Evolutionary conservation across 2,113 vertebrate species (phyloP).

Genomic region (Aviceda subcristata): DNA sequence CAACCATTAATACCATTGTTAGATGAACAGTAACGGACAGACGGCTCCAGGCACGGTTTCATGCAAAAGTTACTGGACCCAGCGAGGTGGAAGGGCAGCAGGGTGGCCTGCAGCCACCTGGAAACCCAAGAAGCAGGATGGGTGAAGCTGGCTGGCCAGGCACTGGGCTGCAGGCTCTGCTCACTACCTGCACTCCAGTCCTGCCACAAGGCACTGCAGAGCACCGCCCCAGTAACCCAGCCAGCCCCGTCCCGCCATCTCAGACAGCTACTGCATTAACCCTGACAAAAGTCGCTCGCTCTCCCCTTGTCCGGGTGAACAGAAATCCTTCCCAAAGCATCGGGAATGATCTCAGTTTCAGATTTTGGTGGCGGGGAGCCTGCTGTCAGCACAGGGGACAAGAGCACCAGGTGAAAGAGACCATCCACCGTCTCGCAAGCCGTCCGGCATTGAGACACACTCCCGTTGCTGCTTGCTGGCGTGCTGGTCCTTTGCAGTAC

Average conservation of each 20-base stretch:
- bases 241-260: accelerated
- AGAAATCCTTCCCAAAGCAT: neutral
- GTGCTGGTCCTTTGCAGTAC: neutral
- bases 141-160: neutral
- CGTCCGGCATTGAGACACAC: neutral
- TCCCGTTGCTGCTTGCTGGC: neutral
- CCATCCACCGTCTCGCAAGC: accelerated
- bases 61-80: neutral
- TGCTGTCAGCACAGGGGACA: neutral
- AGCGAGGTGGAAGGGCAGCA: neutral
- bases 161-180: neutral
- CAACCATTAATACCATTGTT: neutral
- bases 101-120: neutral
- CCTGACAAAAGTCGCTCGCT: neutral
- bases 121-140: neutral
- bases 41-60: neutral
- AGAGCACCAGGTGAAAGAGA: neutral
- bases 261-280: neutral
- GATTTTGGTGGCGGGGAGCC: neutral
- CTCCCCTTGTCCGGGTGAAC: neutral
- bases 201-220: neutral
- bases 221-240: neutral
- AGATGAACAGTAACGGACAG: neutral
- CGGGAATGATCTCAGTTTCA: neutral
- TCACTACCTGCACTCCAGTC: neutral